These are phyloP conservation scores for Proisotoma minuta DNA, from an alignment of 2,888 invertebrate genomes.

Conservation along the genomic window DNA sequence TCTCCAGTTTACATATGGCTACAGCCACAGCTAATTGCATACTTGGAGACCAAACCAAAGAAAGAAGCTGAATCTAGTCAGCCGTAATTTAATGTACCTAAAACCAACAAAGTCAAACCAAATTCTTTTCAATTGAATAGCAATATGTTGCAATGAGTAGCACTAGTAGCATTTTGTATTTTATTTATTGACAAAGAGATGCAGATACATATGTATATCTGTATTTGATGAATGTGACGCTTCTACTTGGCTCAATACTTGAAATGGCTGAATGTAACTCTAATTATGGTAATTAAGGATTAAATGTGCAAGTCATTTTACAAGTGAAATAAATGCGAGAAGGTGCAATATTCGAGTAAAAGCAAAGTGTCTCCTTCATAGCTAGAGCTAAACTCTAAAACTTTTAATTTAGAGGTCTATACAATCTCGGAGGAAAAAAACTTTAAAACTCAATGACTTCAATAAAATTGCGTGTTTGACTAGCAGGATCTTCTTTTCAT, in stretches of 20 bases:
- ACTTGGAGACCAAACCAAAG: neutral
- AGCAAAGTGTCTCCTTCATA: too few relatives aligned
- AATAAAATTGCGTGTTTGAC: too few relatives aligned
- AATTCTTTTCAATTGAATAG: too few relatives aligned
- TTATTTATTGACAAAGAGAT: constrained; percentile 3
- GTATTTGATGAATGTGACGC: too few relatives aligned
- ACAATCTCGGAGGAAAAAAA: too few relatives aligned
- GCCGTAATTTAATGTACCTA: neutral
- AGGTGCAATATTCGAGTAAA: too few relatives aligned
- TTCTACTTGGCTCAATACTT: neutral
- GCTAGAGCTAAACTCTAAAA: too few relatives aligned
- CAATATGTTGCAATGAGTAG: neutral
- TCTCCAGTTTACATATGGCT: neutral
- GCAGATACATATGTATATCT: neutral
- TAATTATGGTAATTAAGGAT: constrained; percentile 19
- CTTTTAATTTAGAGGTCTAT: too few relatives aligned
- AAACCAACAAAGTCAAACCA: neutral
- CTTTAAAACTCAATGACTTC: neutral
- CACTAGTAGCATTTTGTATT: neutral
- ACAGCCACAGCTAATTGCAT: neutral
- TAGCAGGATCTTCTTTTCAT: neutral
- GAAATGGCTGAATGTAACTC: constrained; percentile 6
- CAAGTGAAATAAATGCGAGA: neutral
- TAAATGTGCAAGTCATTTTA: constrained; percentile 13
- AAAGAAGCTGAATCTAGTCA: neutral